A percentile compares a stretch with the other conserved stretches of the same genome.
Evolutionary conservation across 2,888 invertebrate species (phyloP).

Genomic region (Arge pagana): DNA sequence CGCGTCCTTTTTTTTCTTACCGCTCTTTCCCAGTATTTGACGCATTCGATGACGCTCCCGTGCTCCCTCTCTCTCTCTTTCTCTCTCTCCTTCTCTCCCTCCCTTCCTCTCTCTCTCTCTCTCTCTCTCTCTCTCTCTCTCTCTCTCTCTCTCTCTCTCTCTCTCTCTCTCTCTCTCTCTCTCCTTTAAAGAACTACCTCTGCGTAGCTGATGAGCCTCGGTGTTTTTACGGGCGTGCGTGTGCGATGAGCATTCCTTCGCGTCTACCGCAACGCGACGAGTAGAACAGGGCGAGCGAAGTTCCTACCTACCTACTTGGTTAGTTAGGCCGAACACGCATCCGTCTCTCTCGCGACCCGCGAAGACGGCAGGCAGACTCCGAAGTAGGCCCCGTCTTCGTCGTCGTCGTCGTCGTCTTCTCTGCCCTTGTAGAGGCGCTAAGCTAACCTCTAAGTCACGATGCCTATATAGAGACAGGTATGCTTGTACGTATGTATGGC

Average conservation of each 20-base stretch:
- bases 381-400: constrained; percentile 17
- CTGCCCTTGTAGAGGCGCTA: constrained; percentile 19
- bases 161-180: constrained; percentile 21
- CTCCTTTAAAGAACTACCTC: constrained; percentile 15
- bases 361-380: constrained; percentile 8
- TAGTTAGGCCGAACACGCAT: constrained; percentile 19
- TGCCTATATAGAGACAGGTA: not conserved
- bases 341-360: not conserved
- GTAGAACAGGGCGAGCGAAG: no score
- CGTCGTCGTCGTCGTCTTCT: no score
- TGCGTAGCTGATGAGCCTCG: not conserved
- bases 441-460: not conserved
- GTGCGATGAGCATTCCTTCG: constrained; percentile 13
- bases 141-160: not conserved
- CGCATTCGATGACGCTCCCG: constrained; percentile 18
- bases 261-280: not conserved
- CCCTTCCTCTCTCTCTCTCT: constrained; percentile 3
- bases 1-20: not conserved
- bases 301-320: no score
- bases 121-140: constrained; percentile 7
- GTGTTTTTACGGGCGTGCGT: no score
- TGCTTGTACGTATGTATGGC: not conserved
- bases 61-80: constrained; percentile 7
- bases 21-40: constrained; percentile 10
- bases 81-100: constrained; percentile 5